A percentile compares a stretch with the other conserved stretches of the same genome.
Conservation (phyloP, 2,888 invertebrate species). For the Sceliomorpha sp. region DNA sequence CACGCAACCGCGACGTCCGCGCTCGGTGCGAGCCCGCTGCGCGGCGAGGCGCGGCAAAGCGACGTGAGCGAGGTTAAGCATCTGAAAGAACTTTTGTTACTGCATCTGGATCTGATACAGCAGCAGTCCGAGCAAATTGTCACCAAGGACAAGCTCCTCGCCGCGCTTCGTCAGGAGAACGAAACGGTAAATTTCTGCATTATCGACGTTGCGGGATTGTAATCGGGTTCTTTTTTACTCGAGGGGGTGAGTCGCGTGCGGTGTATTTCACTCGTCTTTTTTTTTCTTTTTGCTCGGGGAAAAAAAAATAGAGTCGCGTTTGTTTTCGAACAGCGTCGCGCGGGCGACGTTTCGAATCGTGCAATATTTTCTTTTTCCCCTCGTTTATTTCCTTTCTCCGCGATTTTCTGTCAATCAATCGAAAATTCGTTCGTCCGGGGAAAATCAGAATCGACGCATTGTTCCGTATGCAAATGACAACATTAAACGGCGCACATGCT, state of each 20-base stretch:
- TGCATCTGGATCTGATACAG: conserved; percentile 93
- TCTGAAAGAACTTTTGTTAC: conserved; percentile 88
- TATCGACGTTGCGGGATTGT: conserved; percentile 62
- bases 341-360: too few species aligned
- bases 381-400: too few species aligned
- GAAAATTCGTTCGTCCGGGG: too few species aligned
- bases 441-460: not conserved
- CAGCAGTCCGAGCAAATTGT: conserved; percentile 92
- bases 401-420: too few species aligned
- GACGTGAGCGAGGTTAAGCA: conserved; percentile 84
- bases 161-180: conserved; percentile 88
- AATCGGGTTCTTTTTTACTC: conserved; percentile 1
- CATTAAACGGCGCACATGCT: not conserved
- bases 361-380: too few species aligned
- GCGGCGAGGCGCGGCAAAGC: conserved; percentile 74
- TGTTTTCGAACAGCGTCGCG: too few species aligned
- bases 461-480: conserved; percentile 7
- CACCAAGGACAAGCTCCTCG: conserved; percentile 89
- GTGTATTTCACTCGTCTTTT: not conserved
- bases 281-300: not conserved
- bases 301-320: not conserved
- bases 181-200: conserved; percentile 87
- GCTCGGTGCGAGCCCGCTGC: conserved; percentile 74
- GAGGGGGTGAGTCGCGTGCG: too few species aligned
- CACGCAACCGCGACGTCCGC: conserved; percentile 70